phyloP scores from a whole-genome alignment of 2,797 vertebrate species.

The Furcifer pardalis region DNA sequence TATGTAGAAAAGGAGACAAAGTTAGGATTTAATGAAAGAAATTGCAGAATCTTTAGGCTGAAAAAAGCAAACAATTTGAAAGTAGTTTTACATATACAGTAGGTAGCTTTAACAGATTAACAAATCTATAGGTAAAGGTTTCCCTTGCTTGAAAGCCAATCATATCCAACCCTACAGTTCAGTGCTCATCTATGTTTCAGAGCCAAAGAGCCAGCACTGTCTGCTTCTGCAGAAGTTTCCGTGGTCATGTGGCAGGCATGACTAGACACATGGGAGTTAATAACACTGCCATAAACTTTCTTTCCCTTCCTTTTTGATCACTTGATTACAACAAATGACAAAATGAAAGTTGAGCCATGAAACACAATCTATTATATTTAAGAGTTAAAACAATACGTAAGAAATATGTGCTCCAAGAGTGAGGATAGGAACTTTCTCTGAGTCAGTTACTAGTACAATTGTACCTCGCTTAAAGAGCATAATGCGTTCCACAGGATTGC shows the following conservation, averaged over 20 bases:
- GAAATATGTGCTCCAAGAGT: background rate
- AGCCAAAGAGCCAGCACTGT: too few species aligned
- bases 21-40: background rate
- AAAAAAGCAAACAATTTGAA: background rate
- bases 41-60: background rate
- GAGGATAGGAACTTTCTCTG: background rate
- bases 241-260: too few species aligned
- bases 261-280: background rate
- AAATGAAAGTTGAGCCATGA: background rate
- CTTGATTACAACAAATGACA: background rate
- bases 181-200: too few species aligned
- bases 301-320: background rate
- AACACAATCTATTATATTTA: background rate
- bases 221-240: too few species aligned
- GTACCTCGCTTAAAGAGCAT: too few species aligned
- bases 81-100: background rate
- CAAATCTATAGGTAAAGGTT: too few species aligned
- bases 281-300: background rate
- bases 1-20: background rate
- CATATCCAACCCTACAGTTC: too few species aligned
- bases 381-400: background rate
- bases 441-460: background rate
- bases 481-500: too few species aligned
- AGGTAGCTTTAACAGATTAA: background rate
- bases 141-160: too few species aligned